phyloP scores from a whole-genome alignment of 2,888 invertebrate genomes.

The Watsonalla binaria region DNA sequence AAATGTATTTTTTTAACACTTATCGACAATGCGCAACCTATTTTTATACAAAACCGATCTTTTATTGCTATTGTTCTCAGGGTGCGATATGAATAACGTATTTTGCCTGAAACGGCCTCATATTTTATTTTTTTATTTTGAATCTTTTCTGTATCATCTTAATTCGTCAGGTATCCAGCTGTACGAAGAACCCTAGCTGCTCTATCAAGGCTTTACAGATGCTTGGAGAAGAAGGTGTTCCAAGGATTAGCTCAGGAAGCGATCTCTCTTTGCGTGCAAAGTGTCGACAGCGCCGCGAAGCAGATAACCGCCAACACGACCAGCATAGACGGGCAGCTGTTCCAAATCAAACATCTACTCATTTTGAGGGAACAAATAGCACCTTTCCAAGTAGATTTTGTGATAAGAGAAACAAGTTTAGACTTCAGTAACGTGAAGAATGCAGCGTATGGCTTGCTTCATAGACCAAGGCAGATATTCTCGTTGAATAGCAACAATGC shows the following conservation, averaged over 20 bases:
- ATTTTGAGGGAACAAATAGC: slow-evolving; percentile 98
- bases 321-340: slow-evolving; percentile 95
- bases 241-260: slow-evolving; percentile 98
- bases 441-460: slow-evolving; percentile 86
- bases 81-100: no score
- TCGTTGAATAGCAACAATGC: slow-evolving; percentile 93
- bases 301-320: slow-evolving; percentile 88
- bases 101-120: no score
- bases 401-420: slow-evolving; percentile 93
- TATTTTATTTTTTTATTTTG: no score
- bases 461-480: slow-evolving; percentile 91
- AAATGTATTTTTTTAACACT: no score
- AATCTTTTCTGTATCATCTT: no score
- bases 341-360: slow-evolving; percentile 97
- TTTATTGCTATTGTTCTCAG: no score
- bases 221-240: slow-evolving; percentile 96
- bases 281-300: slow-evolving; percentile 88
- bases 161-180: slow-evolving; percentile 85
- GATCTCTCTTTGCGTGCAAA: slow-evolving; percentile 93
- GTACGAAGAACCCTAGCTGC: slow-evolving; percentile 96
- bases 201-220: slow-evolving; percentile 89
- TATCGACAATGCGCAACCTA: no score
- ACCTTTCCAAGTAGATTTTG: slow-evolving; percentile 97
- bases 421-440: slow-evolving; percentile 96
- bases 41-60: no score